Conservation (phyloP, 1,140 invertebrate genomes). For the Drosophila nigromelanica region DNA sequence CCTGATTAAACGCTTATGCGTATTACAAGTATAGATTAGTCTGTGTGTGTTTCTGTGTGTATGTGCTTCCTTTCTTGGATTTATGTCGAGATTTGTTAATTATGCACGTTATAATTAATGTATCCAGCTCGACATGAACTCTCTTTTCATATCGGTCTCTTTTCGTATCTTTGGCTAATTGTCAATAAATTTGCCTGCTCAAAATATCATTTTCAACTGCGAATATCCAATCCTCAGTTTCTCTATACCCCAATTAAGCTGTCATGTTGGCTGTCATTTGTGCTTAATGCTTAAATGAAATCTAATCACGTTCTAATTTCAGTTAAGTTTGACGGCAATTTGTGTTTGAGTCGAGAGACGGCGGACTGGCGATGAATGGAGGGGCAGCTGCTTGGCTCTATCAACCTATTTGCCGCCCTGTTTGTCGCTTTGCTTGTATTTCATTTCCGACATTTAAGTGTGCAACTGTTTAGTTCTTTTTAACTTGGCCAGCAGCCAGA, state of each 20-base stretch:
- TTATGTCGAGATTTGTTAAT: constrained; percentile 68
- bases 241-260: constrained; percentile 21
- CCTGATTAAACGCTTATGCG: constrained; percentile 56
- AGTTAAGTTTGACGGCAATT: constrained; percentile 72
- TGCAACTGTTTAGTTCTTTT: constrained; percentile 33
- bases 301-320: constrained; percentile 81
- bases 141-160: neutral
- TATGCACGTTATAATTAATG: constrained; percentile 78
- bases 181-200: constrained; percentile 71
- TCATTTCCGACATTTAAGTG: constrained; percentile 67
- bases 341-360: constrained; percentile 12
- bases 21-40: constrained; percentile 10
- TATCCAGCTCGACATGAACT: constrained; percentile 15
- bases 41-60: constrained; percentile 26
- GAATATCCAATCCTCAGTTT: constrained; percentile 7
- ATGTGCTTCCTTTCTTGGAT: constrained; percentile 13
- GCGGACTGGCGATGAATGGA: neutral
- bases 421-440: constrained; percentile 57
- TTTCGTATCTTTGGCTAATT: constrained; percentile 52
- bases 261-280: constrained; percentile 75
- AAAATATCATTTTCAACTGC: constrained; percentile 65
- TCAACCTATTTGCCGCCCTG: constrained; percentile 9
- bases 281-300: constrained; percentile 77
- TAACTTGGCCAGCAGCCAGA: constrained; percentile 52
- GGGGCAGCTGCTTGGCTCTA: constrained; percentile 1